Conservation (phyloP, 1,140 invertebrate genomes). For the Phymastichus coffea region DNA sequence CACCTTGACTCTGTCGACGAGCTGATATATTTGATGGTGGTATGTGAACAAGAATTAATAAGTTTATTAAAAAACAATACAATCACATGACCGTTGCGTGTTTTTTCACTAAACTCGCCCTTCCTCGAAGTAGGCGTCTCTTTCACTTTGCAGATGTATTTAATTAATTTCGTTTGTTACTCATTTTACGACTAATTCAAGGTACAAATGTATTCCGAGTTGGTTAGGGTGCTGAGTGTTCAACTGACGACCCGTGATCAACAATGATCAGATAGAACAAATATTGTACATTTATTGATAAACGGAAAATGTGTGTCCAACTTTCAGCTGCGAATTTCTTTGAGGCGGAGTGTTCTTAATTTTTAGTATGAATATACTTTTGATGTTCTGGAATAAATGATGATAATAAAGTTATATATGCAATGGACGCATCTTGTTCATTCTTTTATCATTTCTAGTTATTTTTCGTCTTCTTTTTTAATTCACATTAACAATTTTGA, state of each 20-base stretch:
- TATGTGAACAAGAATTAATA: slow-evolving; percentile 4
- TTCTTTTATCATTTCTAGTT: background rate
- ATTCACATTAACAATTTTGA: background rate
- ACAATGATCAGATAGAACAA: too few relatives aligned
- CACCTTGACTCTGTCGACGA: background rate
- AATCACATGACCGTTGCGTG: slow-evolving; percentile 1
- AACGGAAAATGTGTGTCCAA: slow-evolving; percentile 21
- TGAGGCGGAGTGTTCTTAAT: slow-evolving; percentile 25
- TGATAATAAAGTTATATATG: slow-evolving; percentile 26
- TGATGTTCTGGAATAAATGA: slow-evolving; percentile 28
- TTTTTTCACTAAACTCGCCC: slow-evolving; percentile 18
- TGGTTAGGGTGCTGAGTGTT: too few relatives aligned
- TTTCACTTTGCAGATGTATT: too few relatives aligned
- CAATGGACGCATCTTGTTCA: slow-evolving; percentile 11
- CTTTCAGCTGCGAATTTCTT: slow-evolving; percentile 23
- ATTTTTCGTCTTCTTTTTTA: background rate
- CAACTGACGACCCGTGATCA: too few relatives aligned
- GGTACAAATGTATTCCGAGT: too few relatives aligned
- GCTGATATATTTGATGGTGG: slow-evolving; percentile 11
- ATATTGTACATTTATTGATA: slow-evolving; percentile 17
- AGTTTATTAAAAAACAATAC: background rate
- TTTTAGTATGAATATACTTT: slow-evolving; percentile 27
- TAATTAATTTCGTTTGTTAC: too few relatives aligned
- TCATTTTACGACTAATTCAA: too few relatives aligned
- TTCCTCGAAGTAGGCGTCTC: slow-evolving; percentile 13